Percentiles rank a stretch among this genome's conserved stretches.
phyloP scores from a whole-genome alignment of 2,888 invertebrate species.

The Leptopterna dolabrata region DNA sequence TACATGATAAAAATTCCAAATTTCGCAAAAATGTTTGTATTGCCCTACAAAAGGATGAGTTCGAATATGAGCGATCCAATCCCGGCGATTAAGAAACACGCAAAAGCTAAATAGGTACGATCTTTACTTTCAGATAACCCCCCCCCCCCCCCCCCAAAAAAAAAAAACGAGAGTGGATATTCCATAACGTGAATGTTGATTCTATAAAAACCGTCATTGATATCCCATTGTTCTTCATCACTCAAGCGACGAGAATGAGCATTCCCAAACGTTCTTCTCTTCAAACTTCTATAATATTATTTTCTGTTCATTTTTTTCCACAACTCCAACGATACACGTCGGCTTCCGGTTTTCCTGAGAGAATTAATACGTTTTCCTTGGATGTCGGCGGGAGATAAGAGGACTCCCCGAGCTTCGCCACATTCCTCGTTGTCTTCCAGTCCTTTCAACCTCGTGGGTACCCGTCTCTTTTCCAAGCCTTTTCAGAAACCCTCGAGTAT shows the following conservation, averaged over 20 bases:
- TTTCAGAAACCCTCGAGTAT: background rate
- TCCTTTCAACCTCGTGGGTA: background rate
- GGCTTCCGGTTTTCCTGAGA: conserved; percentile 48
- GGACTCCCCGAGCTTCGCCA: background rate
- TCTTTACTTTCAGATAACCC: too few species aligned
- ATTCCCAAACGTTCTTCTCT: background rate
- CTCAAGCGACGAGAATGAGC: background rate
- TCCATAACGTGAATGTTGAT: too few species aligned
- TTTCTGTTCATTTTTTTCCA: background rate
- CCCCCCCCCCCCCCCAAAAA: too few species aligned
- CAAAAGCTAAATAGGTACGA: too few species aligned
- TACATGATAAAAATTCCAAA: too few species aligned
- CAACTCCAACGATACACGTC: background rate
- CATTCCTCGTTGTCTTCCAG: background rate
- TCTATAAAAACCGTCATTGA: background rate
- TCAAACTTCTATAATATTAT: too few species aligned
- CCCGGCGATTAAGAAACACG: too few species aligned
- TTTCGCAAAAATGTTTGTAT: too few species aligned
- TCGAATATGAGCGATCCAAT: too few species aligned
- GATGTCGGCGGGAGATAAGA: conserved; percentile 52
- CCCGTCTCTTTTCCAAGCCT: background rate
- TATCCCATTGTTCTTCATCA: background rate
- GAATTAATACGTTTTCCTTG: conserved; percentile 22
- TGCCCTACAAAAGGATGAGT: too few species aligned
- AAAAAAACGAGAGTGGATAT: too few species aligned